These are phyloP conservation scores for Notoglanidium macrostoma DNA, from an alignment of 2,797 vertebrate genomes.

Conservation along the genomic window DNA sequence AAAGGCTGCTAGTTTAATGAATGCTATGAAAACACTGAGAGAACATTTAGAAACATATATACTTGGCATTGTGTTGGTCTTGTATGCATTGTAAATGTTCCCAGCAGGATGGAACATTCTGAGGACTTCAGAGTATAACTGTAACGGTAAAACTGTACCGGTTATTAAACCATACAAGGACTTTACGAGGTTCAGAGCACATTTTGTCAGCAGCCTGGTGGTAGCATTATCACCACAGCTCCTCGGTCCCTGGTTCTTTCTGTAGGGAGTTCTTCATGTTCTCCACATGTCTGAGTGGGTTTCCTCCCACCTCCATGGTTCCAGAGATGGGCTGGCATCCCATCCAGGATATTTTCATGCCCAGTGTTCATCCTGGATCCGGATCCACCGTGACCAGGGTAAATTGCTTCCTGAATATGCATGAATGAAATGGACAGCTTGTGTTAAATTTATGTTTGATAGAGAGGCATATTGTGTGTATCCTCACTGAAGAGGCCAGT, in stretches of 20 bases:
- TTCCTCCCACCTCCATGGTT: neutral
- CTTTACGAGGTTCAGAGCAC: neutral
- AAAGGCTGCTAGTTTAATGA: neutral
- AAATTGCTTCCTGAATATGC: neutral
- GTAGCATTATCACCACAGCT: neutral
- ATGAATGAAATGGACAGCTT: slow-evolving; percentile 18
- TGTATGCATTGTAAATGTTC: neutral
- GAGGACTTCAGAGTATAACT: neutral
- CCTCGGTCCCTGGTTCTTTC: neutral
- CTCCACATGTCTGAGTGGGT: neutral
- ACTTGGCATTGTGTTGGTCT: neutral
- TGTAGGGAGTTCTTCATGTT: neutral
- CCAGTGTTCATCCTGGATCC: neutral
- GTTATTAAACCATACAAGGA: neutral
- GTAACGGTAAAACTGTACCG: no score
- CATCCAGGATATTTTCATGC: neutral
- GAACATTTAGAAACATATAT: neutral
- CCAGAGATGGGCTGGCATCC: neutral
- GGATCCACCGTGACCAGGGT: neutral
- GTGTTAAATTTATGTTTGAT: neutral
- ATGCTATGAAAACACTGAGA: neutral
- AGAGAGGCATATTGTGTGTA: slow-evolving; percentile 20
- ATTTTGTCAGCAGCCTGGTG: neutral
- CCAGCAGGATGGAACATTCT: neutral
- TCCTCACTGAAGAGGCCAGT: slow-evolving; percentile 9